These are phyloP conservation scores for Callopanchax toddi DNA, from an alignment of 2,113 vertebrate species.

Conservation along the genomic window DNA sequence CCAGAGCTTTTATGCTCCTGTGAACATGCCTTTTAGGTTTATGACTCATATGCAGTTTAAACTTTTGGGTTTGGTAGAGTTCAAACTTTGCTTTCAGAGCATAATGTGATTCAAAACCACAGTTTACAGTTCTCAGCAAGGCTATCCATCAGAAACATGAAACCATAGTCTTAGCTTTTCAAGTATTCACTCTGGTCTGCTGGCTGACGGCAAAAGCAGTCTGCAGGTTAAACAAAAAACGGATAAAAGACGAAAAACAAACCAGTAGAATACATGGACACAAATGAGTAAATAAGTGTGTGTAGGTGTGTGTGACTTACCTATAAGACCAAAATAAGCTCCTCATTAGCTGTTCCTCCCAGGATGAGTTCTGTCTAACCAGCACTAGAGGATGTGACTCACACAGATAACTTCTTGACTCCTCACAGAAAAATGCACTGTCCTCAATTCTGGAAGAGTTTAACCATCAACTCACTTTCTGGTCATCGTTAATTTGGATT, in stretches of 20 bases:
- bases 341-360: no score
- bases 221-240: slow-evolving; percentile 17
- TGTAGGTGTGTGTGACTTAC: no score
- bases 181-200: slow-evolving; percentile 46
- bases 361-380: no score
- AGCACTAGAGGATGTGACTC: no score
- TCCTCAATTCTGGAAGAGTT: no score
- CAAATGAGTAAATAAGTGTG: no score
- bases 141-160: slow-evolving; percentile 42
- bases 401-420: no score
- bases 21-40: slow-evolving; percentile 42
- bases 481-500: no score
- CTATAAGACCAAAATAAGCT: no score
- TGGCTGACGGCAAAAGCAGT: slow-evolving; percentile 35
- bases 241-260: not conserved
- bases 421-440: no score
- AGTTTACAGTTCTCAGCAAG: slow-evolving; percentile 53
- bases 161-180: slow-evolving; percentile 19
- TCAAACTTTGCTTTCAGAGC: slow-evolving; percentile 40
- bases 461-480: no score
- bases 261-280: no score
- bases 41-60: slow-evolving; percentile 38
- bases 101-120: slow-evolving; percentile 43
- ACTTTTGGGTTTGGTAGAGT: not conserved
- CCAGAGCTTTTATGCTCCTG: slow-evolving; percentile 22